phyloP scores from a whole-genome alignment of 2,113 vertebrate species.

The Micronycteris hirsuta region DNA sequence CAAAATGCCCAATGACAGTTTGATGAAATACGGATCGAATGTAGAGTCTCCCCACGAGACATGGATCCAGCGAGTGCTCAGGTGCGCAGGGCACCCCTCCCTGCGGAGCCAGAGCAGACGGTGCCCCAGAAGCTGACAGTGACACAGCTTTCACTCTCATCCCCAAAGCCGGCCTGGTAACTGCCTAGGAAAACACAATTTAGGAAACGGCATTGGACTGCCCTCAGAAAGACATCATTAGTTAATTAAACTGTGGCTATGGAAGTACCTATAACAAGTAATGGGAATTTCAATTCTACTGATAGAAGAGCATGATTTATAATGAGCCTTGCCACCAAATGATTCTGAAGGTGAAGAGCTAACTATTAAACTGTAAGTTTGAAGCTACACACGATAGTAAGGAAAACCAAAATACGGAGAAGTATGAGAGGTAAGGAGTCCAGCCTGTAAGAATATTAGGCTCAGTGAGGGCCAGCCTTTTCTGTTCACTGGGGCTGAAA shows the following conservation, averaged over 20 bases:
- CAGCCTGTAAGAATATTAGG: not conserved
- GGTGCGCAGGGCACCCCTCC: not conserved
- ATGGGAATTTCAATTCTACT: constrained; percentile 70
- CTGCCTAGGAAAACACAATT: not conserved
- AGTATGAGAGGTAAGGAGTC: not conserved
- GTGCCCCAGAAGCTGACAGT: not conserved
- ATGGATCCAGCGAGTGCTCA: not conserved
- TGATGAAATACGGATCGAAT: not conserved
- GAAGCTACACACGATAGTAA: not conserved
- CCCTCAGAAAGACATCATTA: constrained; percentile 60
- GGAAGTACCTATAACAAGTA: constrained; percentile 72
- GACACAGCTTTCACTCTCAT: not conserved
- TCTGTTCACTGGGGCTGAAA: not conserved
- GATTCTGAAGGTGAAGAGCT: constrained; percentile 50
- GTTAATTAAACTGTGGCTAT: constrained; percentile 72
- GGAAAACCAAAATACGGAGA: not conserved
- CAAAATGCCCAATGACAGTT: not conserved
- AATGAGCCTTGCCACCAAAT: constrained; percentile 66
- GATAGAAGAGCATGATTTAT: constrained; percentile 76
- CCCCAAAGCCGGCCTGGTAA: not conserved
- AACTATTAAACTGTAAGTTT: constrained; percentile 66
- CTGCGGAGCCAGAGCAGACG: not conserved
- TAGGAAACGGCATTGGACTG: constrained; percentile 47
- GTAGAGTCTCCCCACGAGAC: not conserved
- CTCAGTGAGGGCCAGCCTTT: not conserved